Evolutionary conservation across 2,888 invertebrate species (phyloP).

Genomic region (Thecocarcelia acutangulata): DNA sequence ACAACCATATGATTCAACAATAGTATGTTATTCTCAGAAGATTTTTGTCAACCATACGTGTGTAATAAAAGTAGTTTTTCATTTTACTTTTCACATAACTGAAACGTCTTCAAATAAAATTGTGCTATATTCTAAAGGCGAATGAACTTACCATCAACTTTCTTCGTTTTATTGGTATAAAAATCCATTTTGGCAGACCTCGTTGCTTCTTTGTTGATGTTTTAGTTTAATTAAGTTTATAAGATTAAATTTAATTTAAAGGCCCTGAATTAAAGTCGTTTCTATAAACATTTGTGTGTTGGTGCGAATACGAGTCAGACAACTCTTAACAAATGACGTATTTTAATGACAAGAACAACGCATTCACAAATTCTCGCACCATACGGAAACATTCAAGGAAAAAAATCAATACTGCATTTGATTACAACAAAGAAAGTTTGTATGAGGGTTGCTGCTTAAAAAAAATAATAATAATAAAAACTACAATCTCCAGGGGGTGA

Average conservation of each 20-base stretch:
- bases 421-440: slow-evolving; percentile 27
- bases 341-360: slow-evolving; percentile 28
- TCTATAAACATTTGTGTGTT: background rate
- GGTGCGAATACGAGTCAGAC: background rate
- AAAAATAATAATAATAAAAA: slow-evolving; percentile 18
- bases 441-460: slow-evolving; percentile 37
- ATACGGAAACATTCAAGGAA: slow-evolving; percentile 32
- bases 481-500: slow-evolving; percentile 39
- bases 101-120: no score
- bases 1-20: no score
- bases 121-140: slow-evolving; percentile 28
- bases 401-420: slow-evolving; percentile 61
- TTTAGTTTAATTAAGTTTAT: slow-evolving; percentile 21
- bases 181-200: slow-evolving; percentile 74
- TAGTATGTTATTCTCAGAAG: no score
- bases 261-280: slow-evolving; percentile 9
- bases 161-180: slow-evolving; percentile 73
- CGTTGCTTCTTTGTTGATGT: slow-evolving; percentile 5
- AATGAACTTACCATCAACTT: slow-evolving; percentile 75
- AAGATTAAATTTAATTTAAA: slow-evolving; percentile 40
- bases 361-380: slow-evolving; percentile 20
- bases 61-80: no score
- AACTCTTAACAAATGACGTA: slow-evolving; percentile 35
- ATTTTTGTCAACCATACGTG: no score
- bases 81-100: no score